These are phyloP conservation scores for Bolinopsis microptera DNA, from an alignment of 37 sponge, comb jelly and placozoan species.

Conservation along the genomic window DNA sequence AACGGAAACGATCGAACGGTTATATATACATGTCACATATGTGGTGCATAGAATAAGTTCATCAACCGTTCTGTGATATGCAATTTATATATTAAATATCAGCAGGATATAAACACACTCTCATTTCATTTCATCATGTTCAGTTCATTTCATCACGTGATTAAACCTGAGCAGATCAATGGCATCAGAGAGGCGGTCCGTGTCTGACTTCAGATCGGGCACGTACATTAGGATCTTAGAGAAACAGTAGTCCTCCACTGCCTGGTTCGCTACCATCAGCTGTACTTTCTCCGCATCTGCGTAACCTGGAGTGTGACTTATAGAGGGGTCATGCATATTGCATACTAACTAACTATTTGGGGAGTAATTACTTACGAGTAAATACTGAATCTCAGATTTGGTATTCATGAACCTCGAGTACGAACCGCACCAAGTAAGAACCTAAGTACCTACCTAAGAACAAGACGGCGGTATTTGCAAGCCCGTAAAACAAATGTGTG, in stretches of 20 bases:
- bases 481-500: too few relatives aligned
- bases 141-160: too few relatives aligned
- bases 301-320: conserved; percentile 9
- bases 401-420: too few relatives aligned
- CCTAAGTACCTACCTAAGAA: too few relatives aligned
- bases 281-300: conserved; percentile 61
- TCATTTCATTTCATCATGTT: too few relatives aligned
- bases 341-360: neutral
- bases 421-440: neutral
- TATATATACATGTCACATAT: too few relatives aligned
- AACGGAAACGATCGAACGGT: too few relatives aligned
- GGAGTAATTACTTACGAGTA: neutral
- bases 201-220: conserved; percentile 53
- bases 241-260: conserved; percentile 61
- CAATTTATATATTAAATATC: too few relatives aligned
- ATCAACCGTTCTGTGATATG: too few relatives aligned
- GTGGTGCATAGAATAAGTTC: too few relatives aligned
- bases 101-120: too few relatives aligned
- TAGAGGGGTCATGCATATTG: neutral
- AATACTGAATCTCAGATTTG: neutral
- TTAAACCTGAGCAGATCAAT: conserved; percentile 35
- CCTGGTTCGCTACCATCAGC: conserved; percentile 55
- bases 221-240: conserved; percentile 64
- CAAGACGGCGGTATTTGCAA: too few relatives aligned
- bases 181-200: conserved; percentile 62